Percentiles rank a stretch among this genome's conserved stretches.
Conservation (phyloP, 2,113 vertebrate genomes). For the Tautogolabrus adspersus region DNA sequence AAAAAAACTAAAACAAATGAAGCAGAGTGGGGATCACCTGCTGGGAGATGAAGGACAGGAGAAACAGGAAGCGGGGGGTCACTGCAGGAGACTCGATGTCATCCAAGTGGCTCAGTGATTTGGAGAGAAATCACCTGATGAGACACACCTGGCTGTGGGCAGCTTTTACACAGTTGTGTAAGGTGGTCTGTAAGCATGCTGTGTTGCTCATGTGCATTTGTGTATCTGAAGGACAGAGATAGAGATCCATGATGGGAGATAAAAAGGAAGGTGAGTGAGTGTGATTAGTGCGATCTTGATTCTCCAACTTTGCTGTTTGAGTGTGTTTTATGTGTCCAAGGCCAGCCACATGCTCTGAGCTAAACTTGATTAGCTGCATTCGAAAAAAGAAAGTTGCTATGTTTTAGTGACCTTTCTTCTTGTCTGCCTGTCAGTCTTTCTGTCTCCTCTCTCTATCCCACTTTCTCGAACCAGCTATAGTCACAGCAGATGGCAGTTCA, state of each 20-base stretch:
- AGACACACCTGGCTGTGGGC: constrained; percentile 62
- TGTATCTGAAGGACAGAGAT: constrained; percentile 8
- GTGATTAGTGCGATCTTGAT: neutral
- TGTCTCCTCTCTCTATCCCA: too few relatives aligned
- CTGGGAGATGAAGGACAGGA: constrained; percentile 68
- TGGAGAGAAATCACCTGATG: constrained; percentile 43
- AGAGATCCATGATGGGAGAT: neutral
- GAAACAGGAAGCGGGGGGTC: constrained; percentile 53
- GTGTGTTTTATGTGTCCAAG: constrained; percentile 2
- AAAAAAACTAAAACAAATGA: constrained; percentile 44
- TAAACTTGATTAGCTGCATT: too few relatives aligned
- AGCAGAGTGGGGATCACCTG: constrained; percentile 44
- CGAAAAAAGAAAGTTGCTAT: too few relatives aligned
- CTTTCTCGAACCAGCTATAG: too few relatives aligned
- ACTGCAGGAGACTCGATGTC: constrained; percentile 59
- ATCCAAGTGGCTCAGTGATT: constrained; percentile 61
- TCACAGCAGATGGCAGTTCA: too few relatives aligned
- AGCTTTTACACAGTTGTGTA: constrained; percentile 25
- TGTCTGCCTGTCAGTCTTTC: too few relatives aligned
- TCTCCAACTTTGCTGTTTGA: neutral
- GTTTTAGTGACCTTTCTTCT: too few relatives aligned
- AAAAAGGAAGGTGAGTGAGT: neutral
- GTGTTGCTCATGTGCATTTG: neutral
- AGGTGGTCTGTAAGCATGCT: neutral
- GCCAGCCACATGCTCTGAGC: neutral